Evolutionary conservation across 2,888 invertebrate species (phyloP), one percentile per base, ranked within the genome.

Genomic region (Polia nebulosa): DNA sequence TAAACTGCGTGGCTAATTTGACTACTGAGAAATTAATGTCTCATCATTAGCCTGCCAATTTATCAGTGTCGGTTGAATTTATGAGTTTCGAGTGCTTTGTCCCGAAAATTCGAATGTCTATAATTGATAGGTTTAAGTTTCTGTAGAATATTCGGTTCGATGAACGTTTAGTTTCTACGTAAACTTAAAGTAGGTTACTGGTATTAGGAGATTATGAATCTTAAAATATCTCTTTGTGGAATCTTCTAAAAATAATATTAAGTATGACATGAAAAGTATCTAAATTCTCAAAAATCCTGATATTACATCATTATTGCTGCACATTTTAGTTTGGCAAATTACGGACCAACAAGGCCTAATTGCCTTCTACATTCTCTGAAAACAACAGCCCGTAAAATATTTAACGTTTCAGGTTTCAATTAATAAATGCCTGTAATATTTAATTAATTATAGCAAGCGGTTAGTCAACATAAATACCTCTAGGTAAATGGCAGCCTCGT

Each of bases 401-500:
- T 56, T 20, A 32, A 5, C 8, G 6, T 44, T 51, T 47, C 15
- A 53, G 15, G 32, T 53, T 34, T 27, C 32, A 41, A 62, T 41
- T 8, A 41, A 61, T 32, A 39, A 41, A 39, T 52, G 0, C 20
- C 32, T 47, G 22, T 32, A n/a, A 44, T 51, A 27, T 49, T 49
- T 17, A 52, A 29, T 51, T 0, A 32, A 39, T 32, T 1, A 32
- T 25, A 27, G n/a, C 3, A 29, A 29, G 8, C 8, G 17, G 4
- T 27, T 34, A 22, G 52, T 17, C 3, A 34, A 53, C 5, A 15
- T 5, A 34, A 39, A 13, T 39, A 93, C 98, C 96, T 98, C 98
- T 84, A 98, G 95, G 93, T 97, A 98, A 86, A 98, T 98, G 57
- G 98, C 98, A 20, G 98, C 98, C 88, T 98, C 98, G 86, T 98